A percentile compares a stretch with the other conserved stretches of the same genome.
Evolutionary conservation across 2,113 vertebrate genomes (phyloP).

Genomic region (Cyanocitta stelleri): DNA sequence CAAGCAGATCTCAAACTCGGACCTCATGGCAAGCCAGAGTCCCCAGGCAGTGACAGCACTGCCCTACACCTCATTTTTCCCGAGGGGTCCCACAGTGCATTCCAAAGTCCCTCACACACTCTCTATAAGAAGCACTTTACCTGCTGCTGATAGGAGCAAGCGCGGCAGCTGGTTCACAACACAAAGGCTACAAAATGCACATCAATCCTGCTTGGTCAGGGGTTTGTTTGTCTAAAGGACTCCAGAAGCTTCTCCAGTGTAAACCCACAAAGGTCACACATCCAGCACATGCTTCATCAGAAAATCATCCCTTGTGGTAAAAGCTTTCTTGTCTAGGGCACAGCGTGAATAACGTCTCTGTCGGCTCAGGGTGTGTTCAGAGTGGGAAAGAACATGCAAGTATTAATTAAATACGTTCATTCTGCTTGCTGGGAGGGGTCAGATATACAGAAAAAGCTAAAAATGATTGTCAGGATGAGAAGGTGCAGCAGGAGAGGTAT

Average conservation of each 20-base stretch:
- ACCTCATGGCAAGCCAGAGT: not conserved
- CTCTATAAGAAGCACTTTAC: not conserved
- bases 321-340: constrained; percentile 10
- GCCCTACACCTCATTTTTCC: not conserved
- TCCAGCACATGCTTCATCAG: constrained; percentile 8
- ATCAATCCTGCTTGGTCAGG: not conserved
- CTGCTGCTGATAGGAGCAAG: not conserved
- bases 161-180: accelerated
- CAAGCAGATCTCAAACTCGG: not conserved
- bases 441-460: not conserved
- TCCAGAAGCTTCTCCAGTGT: constrained; percentile 22
- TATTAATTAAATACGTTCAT: not conserved
- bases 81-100: not conserved
- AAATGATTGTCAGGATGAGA: not conserved
- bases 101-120: not conserved
- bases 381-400: not conserved
- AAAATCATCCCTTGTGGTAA: constrained; percentile 20
- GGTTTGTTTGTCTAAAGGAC: not conserved
- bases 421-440: not conserved
- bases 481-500: not conserved
- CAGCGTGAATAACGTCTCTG: not conserved
- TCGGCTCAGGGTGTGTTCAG: not conserved
- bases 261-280: not conserved
- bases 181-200: not conserved
- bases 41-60: not conserved